Percentiles rank a stretch among this genome's conserved stretches.
Conservation (phyloP, 2,113 vertebrate species). For the Jacana jacana region DNA sequence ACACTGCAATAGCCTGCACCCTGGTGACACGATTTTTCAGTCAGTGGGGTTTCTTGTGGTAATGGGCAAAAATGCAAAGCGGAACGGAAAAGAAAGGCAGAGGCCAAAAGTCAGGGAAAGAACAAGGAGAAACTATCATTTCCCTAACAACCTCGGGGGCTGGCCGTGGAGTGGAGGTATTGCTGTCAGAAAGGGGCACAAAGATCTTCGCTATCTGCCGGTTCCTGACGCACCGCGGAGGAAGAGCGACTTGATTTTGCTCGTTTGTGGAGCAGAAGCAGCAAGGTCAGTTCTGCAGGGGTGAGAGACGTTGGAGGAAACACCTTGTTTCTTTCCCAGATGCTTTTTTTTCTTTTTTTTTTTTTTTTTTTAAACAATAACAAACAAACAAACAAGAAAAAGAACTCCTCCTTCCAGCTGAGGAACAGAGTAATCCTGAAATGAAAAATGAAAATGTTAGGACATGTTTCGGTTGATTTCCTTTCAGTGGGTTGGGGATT, state of each 20-base stretch:
- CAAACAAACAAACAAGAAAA: no score
- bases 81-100: neutral
- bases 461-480: neutral
- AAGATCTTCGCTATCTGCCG: neutral
- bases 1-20: neutral
- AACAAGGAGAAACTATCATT: neutral
- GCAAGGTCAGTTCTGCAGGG: neutral
- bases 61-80: conserved; percentile 32
- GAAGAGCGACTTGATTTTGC: neutral
- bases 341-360: neutral
- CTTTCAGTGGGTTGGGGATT: neutral
- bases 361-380: no score
- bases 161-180: neutral
- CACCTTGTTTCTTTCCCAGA: neutral
- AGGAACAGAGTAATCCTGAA: neutral
- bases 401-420: neutral
- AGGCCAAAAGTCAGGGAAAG: neutral
- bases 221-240: neutral
- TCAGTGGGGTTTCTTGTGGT: conserved; percentile 31
- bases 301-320: neutral
- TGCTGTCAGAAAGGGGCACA: neutral
- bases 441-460: neutral
- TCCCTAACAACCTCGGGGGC: neutral
- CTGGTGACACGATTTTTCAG: conserved; percentile 45
- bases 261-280: neutral